Evolutionary conservation across 2,888 invertebrate species (phyloP), one percentile per base, ranked within the genome.

Genomic region (Mesorhabditis sp.): DNA sequence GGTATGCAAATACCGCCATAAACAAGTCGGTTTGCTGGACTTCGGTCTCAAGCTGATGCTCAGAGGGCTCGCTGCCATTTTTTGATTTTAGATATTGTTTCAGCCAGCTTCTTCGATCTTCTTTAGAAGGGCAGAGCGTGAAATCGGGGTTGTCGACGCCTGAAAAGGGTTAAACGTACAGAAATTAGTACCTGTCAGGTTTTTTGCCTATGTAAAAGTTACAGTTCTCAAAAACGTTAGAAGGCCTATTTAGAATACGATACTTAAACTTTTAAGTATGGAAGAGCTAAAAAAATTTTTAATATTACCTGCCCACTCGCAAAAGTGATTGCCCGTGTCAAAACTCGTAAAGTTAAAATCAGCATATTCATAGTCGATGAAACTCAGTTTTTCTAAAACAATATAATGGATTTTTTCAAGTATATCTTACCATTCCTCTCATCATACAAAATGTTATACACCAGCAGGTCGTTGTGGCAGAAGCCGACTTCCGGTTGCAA

Each of bases 301-400:
- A n/a, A 28, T 28, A 28, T 15, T 43, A 91, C 96, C 97, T 79
- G 92, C 93, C 89, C 93, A 96, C 89, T 98, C 97, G 82, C 92
- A 91, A 88, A 98, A 98, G 89, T 98, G 97, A 89, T 97, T 95
- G 67, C 92, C 96, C 86, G 98, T 94, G 87, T 98, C 97, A 87
- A 90, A 96, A 6, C 94, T 93, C 88, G 94, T 94, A 87, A 92
- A 95, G 89, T 96, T 97, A 85, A 91, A 91, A 72, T 91, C 92
- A 28, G 94, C 93, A 88, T 98, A 98, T 88, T 98, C 97, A 87
- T 92, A 97, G 88, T 98, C 98, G 84, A 98, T 97, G 87, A 98
- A 96, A 66, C 91, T 91, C 65, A 95, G 91, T 71, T 88, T 89
- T 79, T 90, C 88, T 88, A 81, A 67, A 85, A 81, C 70, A 72